Conservation (phyloP, 2,113 vertebrate species). For the Myiagra hebetior region DNA sequence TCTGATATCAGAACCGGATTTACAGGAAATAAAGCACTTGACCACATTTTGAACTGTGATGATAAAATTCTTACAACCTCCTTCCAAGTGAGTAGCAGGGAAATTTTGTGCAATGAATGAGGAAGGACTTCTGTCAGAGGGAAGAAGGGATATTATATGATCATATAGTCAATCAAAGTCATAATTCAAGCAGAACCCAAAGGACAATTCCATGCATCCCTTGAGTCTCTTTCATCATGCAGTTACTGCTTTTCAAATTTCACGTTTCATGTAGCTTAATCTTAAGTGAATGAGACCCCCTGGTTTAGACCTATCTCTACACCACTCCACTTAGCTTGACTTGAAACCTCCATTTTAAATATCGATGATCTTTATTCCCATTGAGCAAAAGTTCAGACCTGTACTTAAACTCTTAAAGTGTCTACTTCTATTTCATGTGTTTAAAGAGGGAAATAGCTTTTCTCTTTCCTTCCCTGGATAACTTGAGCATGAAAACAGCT, state of each 20-base stretch:
- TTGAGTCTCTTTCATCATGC: background rate
- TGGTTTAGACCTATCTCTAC: background rate
- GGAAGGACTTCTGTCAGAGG: background rate
- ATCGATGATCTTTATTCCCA: background rate
- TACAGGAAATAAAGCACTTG: background rate
- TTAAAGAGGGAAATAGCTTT: background rate
- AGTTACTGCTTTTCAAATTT: background rate
- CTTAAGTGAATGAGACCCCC: background rate
- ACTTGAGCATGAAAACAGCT: background rate
- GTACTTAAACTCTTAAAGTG: background rate
- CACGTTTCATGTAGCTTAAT: background rate
- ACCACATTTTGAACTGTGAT: background rate
- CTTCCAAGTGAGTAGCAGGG: background rate
- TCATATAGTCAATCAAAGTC: background rate
- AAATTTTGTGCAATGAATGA: background rate
- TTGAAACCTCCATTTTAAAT: background rate
- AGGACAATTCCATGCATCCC: background rate
- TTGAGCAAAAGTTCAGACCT: background rate
- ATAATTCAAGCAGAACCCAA: background rate
- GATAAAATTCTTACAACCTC: background rate
- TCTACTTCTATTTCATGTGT: background rate
- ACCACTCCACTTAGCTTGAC: background rate
- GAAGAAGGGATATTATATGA: background rate
- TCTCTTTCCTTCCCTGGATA: background rate
- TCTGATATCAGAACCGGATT: background rate